Evolutionary conservation across 2,888 invertebrate species (phyloP).

Genomic region (Platerodrilus igneus): DNA sequence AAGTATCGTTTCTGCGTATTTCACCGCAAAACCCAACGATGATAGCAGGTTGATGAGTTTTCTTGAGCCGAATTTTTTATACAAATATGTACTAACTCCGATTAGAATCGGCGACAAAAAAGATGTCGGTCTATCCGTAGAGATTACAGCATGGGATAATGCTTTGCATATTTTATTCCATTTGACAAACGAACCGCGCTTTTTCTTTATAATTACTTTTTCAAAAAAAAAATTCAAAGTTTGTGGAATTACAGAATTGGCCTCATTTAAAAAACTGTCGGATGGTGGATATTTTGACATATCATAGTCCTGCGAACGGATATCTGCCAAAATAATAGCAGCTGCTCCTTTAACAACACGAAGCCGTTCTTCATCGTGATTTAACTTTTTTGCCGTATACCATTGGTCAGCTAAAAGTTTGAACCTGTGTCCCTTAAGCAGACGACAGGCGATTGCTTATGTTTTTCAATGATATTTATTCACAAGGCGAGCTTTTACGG

Average conservation of each 20-base stretch:
- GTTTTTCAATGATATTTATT: too few relatives aligned
- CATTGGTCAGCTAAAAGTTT: too few relatives aligned
- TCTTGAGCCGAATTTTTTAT: constrained; percentile 24
- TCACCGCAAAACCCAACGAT: constrained; percentile 22
- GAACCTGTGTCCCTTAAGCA: too few relatives aligned
- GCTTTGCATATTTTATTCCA: constrained; percentile 21
- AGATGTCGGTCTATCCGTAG: constrained; percentile 21
- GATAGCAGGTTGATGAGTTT: constrained; percentile 23
- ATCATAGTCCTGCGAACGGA: too few relatives aligned
- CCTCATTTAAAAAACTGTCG: constrained; percentile 21
- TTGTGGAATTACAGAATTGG: constrained; percentile 21
- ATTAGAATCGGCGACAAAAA: constrained; percentile 22
- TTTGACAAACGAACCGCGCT: constrained; percentile 13
- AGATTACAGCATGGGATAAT: constrained; percentile 27
- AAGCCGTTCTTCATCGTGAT: too few relatives aligned
- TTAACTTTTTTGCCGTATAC: too few relatives aligned
- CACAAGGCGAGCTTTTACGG: too few relatives aligned
- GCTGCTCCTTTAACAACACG: too few relatives aligned
- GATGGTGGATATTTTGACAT: too few relatives aligned
- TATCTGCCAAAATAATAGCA: too few relatives aligned
- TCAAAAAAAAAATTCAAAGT: constrained; percentile 14
- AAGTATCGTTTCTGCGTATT: constrained; percentile 23
- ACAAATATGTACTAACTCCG: constrained; percentile 16
- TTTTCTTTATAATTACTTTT: constrained; percentile 5
- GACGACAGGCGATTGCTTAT: too few relatives aligned